Evolutionary conservation across 64 coral and sea anemone species (phyloP).

Genomic region (Dendronephthya gigantea): DNA sequence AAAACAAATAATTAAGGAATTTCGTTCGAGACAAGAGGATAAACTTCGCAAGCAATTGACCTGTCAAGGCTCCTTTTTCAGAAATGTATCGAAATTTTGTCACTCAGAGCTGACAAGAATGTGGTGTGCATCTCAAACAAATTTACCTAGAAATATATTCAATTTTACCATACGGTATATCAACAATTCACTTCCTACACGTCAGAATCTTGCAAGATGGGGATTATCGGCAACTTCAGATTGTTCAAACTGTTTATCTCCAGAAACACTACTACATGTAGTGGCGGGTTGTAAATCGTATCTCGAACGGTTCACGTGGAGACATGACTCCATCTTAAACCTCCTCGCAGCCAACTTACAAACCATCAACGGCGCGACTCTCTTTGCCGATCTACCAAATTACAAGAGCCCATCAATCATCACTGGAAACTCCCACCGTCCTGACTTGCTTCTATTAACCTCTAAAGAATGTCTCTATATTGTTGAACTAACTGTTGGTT

Average conservation of each 20-base stretch:
- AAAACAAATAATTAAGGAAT: background rate
- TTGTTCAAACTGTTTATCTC: background rate
- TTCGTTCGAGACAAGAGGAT: background rate
- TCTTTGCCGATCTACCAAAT: too few relatives aligned
- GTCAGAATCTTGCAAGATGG: background rate
- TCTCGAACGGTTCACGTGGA: background rate
- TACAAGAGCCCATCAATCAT: too few relatives aligned
- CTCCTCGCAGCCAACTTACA: background rate
- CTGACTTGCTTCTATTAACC: background rate
- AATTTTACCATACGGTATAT: background rate
- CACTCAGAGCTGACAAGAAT: background rate
- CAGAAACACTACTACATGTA: background rate
- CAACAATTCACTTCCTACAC: background rate
- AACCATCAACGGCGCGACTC: too few relatives aligned
- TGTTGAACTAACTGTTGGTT: background rate
- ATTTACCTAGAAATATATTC: conserved; percentile 11
- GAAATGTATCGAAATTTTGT: background rate
- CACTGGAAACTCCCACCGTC: too few relatives aligned
- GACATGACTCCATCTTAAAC: background rate
- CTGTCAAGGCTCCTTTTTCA: background rate
- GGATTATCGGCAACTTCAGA: background rate
- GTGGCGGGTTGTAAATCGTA: background rate
- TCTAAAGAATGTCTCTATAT: background rate
- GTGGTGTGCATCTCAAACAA: background rate
- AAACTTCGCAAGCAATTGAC: background rate